Evolutionary conservation across 2,113 vertebrate species (phyloP), one percentile per base, ranked within the genome.

Genomic region (Chunga burmeisteri): DNA sequence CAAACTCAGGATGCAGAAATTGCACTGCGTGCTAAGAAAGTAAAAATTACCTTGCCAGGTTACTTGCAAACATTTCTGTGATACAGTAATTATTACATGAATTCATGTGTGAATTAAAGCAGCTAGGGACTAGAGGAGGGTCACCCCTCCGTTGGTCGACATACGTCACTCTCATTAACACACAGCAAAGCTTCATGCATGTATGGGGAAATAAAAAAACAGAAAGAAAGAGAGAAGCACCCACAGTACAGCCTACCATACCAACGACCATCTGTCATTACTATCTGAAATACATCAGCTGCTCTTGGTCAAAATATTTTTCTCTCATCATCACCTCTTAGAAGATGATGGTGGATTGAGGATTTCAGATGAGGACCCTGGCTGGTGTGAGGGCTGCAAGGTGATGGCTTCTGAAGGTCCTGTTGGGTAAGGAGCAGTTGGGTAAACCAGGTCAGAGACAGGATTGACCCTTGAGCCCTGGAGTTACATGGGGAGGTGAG

Each of bases 391-490:
- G 16, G 6, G 46, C 16, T 70, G 50, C 22, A 50, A 59, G 11
- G 38, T 12, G 61, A 68, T 5, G 3, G 32, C 8, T 74, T 27
- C 36, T 38, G 27, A 49, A 61, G 42, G 21, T 46, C 25, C 25
- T 0, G 0, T 0, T n/a, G n/a, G n/a, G n/a, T n/a, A n/a, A 15
- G 40, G 13, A 61, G 22, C 11, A 59, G 38, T 4, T 62, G 44
- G 62, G 23, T 22, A 86, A 86, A 86, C 9, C 36, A 67, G 11
- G 58, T 58, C 44, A 59, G 81, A 46, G 46, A 23, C 3, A 38
- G 49, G 25, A 70, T 11, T 26, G 40, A 65, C 7, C 4, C 21
- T 7, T 1, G 6, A 55, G 34, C 26, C 34, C 40, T 23, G 5
- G 20, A 56, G 8, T 32, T 53, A 16, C 42, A 50, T 5, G 10